Conservation (phyloP, 2,113 vertebrate species). For the Carassius carassius region DNA sequence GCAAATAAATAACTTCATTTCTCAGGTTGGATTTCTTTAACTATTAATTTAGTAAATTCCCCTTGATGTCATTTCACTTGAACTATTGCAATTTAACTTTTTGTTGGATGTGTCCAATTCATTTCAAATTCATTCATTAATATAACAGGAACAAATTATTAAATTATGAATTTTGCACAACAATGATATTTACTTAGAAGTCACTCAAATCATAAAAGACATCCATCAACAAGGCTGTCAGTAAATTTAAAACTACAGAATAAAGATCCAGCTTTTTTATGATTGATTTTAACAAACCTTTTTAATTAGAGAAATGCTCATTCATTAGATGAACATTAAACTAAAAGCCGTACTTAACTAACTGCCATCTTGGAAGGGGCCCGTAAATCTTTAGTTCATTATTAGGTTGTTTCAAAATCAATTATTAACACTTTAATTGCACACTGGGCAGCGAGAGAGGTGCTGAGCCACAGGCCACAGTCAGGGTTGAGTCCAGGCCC, state of each 20-base stretch:
- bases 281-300: constrained; percentile 62
- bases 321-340: constrained; percentile 50
- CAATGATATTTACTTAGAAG: background rate
- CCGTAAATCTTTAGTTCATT: constrained; percentile 74
- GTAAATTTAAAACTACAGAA: background rate
- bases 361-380: constrained; percentile 34
- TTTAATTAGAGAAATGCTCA: constrained; percentile 68
- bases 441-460: constrained; percentile 65
- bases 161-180: background rate
- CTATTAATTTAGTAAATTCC: too few relatives aligned
- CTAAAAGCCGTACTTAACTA: constrained; percentile 33
- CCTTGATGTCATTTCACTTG: too few relatives aligned
- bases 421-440: constrained; percentile 80
- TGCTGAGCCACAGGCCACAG: constrained; percentile 67
- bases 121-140: background rate
- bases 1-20: too few relatives aligned
- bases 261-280: background rate
- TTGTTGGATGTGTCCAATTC: background rate
- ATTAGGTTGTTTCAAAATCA: constrained; percentile 80
- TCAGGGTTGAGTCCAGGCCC: constrained; percentile 67
- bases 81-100: background rate
- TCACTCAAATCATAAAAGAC: background rate
- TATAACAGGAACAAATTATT: background rate
- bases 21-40: too few relatives aligned
- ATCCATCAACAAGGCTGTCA: background rate